Percentiles rank a stretch among this genome's conserved stretches.
Conservation (phyloP, 2,797 vertebrate species). For the Falco berigora region DNA sequence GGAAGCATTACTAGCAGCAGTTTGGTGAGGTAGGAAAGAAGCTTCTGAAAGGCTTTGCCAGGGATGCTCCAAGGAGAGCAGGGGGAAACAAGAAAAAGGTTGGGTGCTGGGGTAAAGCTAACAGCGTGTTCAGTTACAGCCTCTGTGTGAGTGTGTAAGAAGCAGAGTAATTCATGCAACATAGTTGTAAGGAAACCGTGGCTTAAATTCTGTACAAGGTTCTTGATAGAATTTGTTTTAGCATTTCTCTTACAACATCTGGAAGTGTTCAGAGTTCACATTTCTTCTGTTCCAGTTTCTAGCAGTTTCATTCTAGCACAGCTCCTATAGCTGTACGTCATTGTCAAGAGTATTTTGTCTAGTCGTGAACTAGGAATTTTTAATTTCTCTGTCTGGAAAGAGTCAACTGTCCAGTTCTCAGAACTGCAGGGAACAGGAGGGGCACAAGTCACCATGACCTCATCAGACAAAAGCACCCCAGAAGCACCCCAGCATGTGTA, state of each 20-base stretch:
- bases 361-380: neutral
- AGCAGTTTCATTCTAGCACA: neutral
- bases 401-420: neutral
- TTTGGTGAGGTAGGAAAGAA: neutral
- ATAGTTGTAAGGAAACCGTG: neutral
- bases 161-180: neutral
- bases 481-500: neutral
- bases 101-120: neutral
- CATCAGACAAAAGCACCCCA: neutral
- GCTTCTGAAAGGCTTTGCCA: neutral
- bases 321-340: neutral
- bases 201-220: neutral
- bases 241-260: neutral
- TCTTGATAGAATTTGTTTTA: neutral
- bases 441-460: neutral
- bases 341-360: neutral
- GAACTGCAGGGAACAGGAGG: neutral
- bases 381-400: neutral
- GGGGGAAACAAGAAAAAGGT: neutral
- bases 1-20: neutral
- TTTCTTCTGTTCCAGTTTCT: neutral
- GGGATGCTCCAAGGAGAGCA: neutral
- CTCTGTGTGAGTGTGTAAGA: neutral
- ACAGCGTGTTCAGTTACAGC: neutral
- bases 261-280: neutral